Base-by-base conservation (phyloP, 2,113 vertebrate species). In the Caranx ignobilis region DNA sequence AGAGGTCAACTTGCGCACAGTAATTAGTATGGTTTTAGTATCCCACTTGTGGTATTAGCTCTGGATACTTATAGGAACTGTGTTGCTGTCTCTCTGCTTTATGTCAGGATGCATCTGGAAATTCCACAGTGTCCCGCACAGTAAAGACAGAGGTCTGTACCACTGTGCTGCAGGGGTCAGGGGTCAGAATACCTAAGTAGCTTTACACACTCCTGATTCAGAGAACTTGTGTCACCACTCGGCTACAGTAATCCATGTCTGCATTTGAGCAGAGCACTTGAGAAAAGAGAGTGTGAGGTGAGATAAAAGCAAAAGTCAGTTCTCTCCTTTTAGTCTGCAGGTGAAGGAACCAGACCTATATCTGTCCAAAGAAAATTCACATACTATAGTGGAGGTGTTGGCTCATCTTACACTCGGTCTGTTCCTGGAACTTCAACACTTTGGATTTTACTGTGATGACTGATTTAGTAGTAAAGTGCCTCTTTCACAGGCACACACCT, bases 151-250 rank as follows among this genome's bases (percentile, higher is more conserved):
- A 74, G 69, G 67, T 63, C 64, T 75, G 59, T 55, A 55, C 18
- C 65, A 55, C 64, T 71, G 47, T 37, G 71, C 75, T 73, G 65
- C 39, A 76, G 64, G 74, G 85, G 85, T 85, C 88, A 77, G 82
- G 63, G 61, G 77, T 19, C 41, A 70, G 41, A 85, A 70, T 66
- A 6, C n/a, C 15, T 77, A 63, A 80, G 81, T 65, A 75, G 67
- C 91, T 82, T 81, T 75, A 79, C 66, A 84, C 59, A 57, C 82
- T 79, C 56, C 71, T 69, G 43, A 72, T 77, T 74, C 69, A 71
- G 69, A 79, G 32, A 67, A 62, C 67, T 63, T 37, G 70, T 64
- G 64, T 76, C 56, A 60, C 62, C 80, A 68, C 57, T 67, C 34
- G 37, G 79, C 62, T 10, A 35, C 70, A 64, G 72, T 82, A 82